phyloP scores from a whole-genome alignment of 1,140 invertebrate species.

The Euglossa dilemma region DNA sequence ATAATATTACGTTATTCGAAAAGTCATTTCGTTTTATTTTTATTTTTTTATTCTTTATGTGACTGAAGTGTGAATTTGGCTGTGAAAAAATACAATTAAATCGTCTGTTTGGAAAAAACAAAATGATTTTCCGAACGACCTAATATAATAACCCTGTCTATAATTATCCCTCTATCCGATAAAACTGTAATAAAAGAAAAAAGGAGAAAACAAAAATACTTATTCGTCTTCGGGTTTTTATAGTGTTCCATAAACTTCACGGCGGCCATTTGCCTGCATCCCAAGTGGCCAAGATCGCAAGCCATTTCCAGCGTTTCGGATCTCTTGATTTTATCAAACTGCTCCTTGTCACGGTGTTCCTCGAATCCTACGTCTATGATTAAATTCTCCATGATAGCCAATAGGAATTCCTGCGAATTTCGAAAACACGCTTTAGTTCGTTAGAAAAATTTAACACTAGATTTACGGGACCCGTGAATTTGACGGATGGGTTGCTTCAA shows the following conservation, averaged over 20 bases:
- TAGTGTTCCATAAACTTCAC: constrained; percentile 1
- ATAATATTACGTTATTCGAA: too few relatives aligned
- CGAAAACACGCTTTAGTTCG: neutral
- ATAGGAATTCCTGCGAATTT: constrained; percentile 58
- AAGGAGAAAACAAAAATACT: constrained; percentile 1
- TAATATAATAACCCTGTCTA: too few relatives aligned
- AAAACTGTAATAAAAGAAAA: neutral
- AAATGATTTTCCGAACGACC: too few relatives aligned
- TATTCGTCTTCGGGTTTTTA: neutral
- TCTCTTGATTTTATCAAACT: constrained; percentile 48
- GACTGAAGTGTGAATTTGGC: too few relatives aligned
- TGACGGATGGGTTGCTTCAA: too few relatives aligned
- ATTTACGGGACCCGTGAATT: too few relatives aligned
- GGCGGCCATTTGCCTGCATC: constrained; percentile 48
- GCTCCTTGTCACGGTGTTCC: constrained; percentile 52
- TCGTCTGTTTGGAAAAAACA: too few relatives aligned
- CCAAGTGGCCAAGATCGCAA: constrained; percentile 56
- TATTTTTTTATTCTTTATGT: too few relatives aligned
- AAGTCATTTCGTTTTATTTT: too few relatives aligned
- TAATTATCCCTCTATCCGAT: too few relatives aligned
- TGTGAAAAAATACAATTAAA: too few relatives aligned
- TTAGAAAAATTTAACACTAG: neutral
- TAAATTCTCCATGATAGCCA: constrained; percentile 60
- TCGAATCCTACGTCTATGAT: constrained; percentile 60
- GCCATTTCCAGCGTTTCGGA: constrained; percentile 54